phyloP scores from a whole-genome alignment of 2,797 vertebrate species.

The Margarornis squamiger region DNA sequence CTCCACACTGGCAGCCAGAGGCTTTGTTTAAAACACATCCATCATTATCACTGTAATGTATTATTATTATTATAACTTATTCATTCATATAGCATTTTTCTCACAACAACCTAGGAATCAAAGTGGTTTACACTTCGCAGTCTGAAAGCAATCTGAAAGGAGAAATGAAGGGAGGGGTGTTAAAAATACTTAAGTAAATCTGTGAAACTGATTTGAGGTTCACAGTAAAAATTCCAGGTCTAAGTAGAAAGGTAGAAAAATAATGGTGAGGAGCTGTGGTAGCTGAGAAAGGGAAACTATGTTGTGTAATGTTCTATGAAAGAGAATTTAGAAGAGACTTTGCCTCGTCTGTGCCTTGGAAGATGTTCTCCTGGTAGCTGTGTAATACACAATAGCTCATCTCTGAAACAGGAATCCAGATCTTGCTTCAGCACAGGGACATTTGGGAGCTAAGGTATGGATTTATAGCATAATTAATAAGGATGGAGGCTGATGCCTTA shows the following conservation, averaged over 20 bases:
- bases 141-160: slow-evolving; percentile 47
- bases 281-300: not conserved
- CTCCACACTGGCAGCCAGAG: slow-evolving; percentile 58
- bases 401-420: not conserved
- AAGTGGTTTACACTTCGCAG: slow-evolving; percentile 23
- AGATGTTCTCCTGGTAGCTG: slow-evolving; percentile 5
- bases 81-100: slow-evolving; percentile 55
- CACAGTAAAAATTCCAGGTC: not conserved
- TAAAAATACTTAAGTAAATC: slow-evolving; percentile 10
- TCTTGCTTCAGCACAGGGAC: not conserved
- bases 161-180: not conserved
- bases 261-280: not conserved
- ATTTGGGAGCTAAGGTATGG: not conserved
- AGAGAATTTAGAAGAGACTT: not conserved
- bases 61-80: slow-evolving; percentile 64
- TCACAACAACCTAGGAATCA: slow-evolving; percentile 50
- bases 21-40: slow-evolving; percentile 70
- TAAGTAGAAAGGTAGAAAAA: not conserved
- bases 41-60: slow-evolving; percentile 63
- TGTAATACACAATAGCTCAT: not conserved
- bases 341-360: not conserved
- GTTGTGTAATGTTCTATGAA: not conserved
- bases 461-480: not conserved
- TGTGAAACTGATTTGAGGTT: not conserved
- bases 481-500: not conserved